Evolutionary conservation across 2,888 invertebrate genomes (phyloP).

Genomic region (Muschampia plurimacula): DNA sequence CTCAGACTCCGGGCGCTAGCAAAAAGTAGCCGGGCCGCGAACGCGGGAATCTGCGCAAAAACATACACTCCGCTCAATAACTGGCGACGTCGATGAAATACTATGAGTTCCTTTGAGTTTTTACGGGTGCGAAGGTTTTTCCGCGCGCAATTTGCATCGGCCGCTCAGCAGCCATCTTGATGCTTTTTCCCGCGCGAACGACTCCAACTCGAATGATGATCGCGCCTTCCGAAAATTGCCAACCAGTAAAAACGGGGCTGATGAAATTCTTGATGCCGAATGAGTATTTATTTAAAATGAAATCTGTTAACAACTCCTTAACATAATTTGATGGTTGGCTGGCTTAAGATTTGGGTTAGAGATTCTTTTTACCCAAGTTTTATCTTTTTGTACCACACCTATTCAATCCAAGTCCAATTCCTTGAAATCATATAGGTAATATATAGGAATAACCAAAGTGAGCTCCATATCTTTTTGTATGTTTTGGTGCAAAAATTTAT

Average conservation of each 20-base stretch:
- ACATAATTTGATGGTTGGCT: slow-evolving; percentile 40
- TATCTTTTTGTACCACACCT: neutral
- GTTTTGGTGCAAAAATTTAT: too few relatives aligned
- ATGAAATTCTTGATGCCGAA: slow-evolving; percentile 76
- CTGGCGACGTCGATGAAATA: slow-evolving; percentile 82
- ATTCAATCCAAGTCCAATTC: neutral
- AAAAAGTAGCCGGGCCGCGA: slow-evolving; percentile 63
- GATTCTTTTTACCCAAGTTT: neutral
- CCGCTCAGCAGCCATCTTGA: slow-evolving; percentile 47
- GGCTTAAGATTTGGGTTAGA: slow-evolving; percentile 26
- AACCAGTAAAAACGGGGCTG: slow-evolving; percentile 61
- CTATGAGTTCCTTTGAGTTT: slow-evolving; percentile 81
- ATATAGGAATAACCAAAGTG: too few relatives aligned
- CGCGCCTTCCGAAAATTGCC: slow-evolving; percentile 55
- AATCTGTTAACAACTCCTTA: slow-evolving; percentile 45
- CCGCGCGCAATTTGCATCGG: slow-evolving; percentile 77
- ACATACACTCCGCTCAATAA: slow-evolving; percentile 77
- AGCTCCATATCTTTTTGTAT: too few relatives aligned
- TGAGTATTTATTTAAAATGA: slow-evolving; percentile 64
- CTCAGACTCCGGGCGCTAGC: slow-evolving; percentile 69
- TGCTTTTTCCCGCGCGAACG: slow-evolving; percentile 49
- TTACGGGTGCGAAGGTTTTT: slow-evolving; percentile 70
- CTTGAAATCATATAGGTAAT: too few relatives aligned
- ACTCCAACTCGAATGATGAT: slow-evolving; percentile 45
- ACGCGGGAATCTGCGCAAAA: slow-evolving; percentile 59